Conservation (phyloP, 2,797 vertebrate species). For the Hippoglossus hippoglossus region DNA sequence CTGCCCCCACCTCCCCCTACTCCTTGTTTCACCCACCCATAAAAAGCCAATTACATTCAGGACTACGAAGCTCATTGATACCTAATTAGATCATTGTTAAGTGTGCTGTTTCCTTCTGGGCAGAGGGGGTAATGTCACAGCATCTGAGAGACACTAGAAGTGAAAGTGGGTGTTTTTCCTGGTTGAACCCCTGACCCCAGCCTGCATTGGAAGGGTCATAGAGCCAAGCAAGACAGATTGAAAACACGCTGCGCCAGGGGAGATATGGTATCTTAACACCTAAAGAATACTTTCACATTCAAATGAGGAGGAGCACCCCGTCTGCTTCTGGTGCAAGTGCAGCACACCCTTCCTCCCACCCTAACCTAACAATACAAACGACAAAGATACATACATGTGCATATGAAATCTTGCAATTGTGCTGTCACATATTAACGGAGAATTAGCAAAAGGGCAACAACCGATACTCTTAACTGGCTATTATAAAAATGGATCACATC, state of each 20-base stretch:
- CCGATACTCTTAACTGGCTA: no score
- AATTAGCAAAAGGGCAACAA: no score
- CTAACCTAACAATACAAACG: neutral
- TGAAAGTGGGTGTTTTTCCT: conserved; percentile 56
- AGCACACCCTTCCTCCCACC: neutral
- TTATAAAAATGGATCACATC: no score
- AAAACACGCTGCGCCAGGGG: conserved; percentile 19
- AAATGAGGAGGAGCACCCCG: conserved; percentile 39
- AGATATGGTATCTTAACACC: conserved; percentile 4
- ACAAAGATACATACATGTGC: neutral
- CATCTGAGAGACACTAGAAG: conserved; percentile 56
- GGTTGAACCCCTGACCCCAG: conserved; percentile 53
- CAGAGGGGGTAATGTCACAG: conserved; percentile 25
- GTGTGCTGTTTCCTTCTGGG: conserved; percentile 46
- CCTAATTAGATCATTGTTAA: conserved; percentile 75
- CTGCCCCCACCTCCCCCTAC: neutral
- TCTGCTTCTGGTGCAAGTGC: conserved; percentile 13
- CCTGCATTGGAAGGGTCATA: conserved; percentile 33
- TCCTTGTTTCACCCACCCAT: conserved; percentile 30
- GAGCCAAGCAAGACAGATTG: conserved; percentile 39
- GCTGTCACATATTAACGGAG: no score
- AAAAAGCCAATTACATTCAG: conserved; percentile 65
- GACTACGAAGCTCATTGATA: conserved; percentile 64
- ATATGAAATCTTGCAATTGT: neutral
- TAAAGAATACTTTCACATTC: conserved; percentile 60